Evolutionary conservation across 2,797 vertebrate genomes (phyloP).

Genomic region (Clarias pachynema): DNA sequence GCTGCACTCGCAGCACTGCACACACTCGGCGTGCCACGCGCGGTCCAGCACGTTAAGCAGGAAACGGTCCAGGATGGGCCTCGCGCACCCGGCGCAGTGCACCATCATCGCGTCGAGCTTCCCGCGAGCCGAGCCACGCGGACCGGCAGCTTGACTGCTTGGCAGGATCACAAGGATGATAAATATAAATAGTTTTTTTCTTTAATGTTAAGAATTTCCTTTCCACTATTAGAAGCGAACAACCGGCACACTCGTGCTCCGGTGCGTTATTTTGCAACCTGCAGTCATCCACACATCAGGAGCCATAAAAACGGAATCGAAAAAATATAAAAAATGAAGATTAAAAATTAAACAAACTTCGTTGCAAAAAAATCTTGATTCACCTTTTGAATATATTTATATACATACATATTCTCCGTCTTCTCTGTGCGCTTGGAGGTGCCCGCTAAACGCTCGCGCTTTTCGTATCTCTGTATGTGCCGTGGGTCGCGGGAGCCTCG

Average conservation of each 20-base stretch:
- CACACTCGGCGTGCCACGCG: slow-evolving; percentile 97
- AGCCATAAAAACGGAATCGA: slow-evolving; percentile 1
- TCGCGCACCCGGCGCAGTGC: slow-evolving; percentile 96
- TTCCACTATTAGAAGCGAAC: slow-evolving; percentile 40
- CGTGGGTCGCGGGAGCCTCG: slow-evolving; percentile 82
- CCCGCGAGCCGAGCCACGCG: slow-evolving; percentile 70
- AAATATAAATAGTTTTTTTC: background rate
- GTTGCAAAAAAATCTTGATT: slow-evolving; percentile 2
- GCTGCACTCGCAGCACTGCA: slow-evolving; percentile 97
- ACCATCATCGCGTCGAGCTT: slow-evolving; percentile 85
- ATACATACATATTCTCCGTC: background rate
- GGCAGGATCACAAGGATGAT: slow-evolving; percentile 44
- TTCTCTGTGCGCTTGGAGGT: slow-evolving; percentile 59
- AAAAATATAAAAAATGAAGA: background rate
- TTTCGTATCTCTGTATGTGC: slow-evolving; percentile 85
- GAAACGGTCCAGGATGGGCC: slow-evolving; percentile 98
- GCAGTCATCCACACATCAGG: slow-evolving; percentile 51
- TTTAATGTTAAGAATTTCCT: slow-evolving; percentile 22
- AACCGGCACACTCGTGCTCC: slow-evolving; percentile 29
- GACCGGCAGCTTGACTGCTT: slow-evolving; percentile 77
- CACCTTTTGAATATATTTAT: background rate
- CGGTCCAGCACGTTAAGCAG: slow-evolving; percentile 96
- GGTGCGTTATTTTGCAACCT: slow-evolving; percentile 34
- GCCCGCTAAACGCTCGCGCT: slow-evolving; percentile 80
- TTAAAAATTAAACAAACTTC: background rate